These are phyloP conservation scores for Heteropelma amictum DNA, from an alignment of 2,888 invertebrate species.

Conservation along the genomic window DNA sequence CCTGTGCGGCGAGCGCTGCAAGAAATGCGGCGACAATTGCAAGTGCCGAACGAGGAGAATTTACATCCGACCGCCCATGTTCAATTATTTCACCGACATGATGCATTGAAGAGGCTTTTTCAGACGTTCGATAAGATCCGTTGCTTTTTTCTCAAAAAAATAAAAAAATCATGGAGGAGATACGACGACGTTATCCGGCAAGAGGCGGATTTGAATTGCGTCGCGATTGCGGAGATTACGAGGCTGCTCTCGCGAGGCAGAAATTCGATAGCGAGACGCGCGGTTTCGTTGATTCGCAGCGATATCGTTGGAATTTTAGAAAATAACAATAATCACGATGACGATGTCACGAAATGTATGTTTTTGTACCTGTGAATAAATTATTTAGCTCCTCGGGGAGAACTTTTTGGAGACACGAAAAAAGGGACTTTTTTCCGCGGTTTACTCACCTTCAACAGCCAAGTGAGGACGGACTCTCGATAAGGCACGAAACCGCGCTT, in stretches of 20 bases:
- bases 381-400: conserved; percentile 17
- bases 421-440: conserved; percentile 15
- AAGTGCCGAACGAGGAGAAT: conserved; percentile 66
- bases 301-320: too few species aligned
- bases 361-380: conserved; percentile 50
- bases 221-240: too few species aligned
- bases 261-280: too few species aligned
- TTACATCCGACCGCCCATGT: conserved; percentile 68
- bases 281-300: too few species aligned
- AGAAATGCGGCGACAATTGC: conserved; percentile 66
- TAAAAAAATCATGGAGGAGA: too few species aligned
- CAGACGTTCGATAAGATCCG: too few species aligned
- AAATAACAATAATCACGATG: too few species aligned
- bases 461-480: conserved; percentile 89
- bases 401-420: neutral
- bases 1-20: conserved; percentile 67
- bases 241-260: too few species aligned
- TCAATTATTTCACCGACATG: conserved; percentile 70
- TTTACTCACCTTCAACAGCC: conserved; percentile 84
- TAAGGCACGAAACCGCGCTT: conserved; percentile 85
- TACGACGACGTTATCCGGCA: too few species aligned
- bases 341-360: too few species aligned
- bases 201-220: too few species aligned
- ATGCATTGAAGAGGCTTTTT: conserved; percentile 69
- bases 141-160: too few species aligned